Conservation (phyloP, 2,113 vertebrate species). For the Cervus canadensis region DNA sequence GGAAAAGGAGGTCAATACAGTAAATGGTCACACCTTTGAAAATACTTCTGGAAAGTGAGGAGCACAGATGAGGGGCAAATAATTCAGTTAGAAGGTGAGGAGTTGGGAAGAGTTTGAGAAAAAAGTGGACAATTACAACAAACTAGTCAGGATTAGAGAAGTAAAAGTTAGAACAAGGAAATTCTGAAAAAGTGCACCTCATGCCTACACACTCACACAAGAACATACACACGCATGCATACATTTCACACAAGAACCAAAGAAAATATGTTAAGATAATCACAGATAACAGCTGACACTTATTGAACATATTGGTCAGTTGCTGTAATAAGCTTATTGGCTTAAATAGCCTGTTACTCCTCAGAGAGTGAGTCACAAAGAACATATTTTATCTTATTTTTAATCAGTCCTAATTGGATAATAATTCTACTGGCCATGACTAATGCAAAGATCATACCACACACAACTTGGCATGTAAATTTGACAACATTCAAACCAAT, state of each 20-base stretch:
- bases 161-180: background rate
- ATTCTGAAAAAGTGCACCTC: background rate
- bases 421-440: background rate
- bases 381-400: background rate
- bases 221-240: background rate
- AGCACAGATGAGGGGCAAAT: accelerated
- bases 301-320: background rate
- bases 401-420: background rate
- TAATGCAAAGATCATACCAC: background rate
- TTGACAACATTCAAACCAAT: background rate
- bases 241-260: background rate
- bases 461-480: background rate
- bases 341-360: background rate
- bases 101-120: background rate
- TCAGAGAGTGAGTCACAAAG: background rate
- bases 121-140: background rate
- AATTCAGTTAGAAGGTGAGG: background rate
- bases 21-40: background rate
- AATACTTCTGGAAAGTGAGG: background rate
- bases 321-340: background rate
- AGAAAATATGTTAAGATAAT: background rate
- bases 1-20: background rate
- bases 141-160: background rate
- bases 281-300: background rate
- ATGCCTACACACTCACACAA: background rate